Base-by-base conservation (phyloP, 2,888 invertebrate species). In the Scaeva pyrastri region DNA sequence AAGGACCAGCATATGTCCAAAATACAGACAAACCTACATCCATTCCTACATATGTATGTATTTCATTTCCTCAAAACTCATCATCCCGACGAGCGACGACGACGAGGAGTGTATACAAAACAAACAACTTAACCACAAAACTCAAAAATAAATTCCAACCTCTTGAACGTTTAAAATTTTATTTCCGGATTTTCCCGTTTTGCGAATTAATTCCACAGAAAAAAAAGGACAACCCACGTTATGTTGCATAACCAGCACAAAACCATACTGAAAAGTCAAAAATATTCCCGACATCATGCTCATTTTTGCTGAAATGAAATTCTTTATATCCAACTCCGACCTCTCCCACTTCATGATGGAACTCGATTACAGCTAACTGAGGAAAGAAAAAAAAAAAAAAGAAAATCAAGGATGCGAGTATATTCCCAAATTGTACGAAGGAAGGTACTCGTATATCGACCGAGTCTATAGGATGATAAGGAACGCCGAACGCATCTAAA, bases 251-350 rank as follows among this genome's bases (percentile, higher is more conserved):
- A 72, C 80, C 60, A 71, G 62, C 71, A n/a, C n/a, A 74, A 75
- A 76, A 85, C 84, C 75, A 81, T 31, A 31, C 84, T 76, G 71
- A 45, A 68, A 85, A 85, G 55, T 80, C 84, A 58, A 68, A 85
- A 80, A 48, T 80, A 80, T 85, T 84, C 75, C 71, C 64, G 74
- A 58, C 79, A 71, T 58, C 74, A 21, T 48, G 60, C 76, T 85
- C 36, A 68, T 68, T 68, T 81, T 70, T 81, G 85, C 62, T 76
- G 41, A 72, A 84, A 81, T 76, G 55, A 73, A 85, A 81, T 85
- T 77, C 81, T 73, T 55, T 60, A 64, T 48, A 72, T 19, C 36
- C 26, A 45, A 43, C 43, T 11, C 60, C n/a, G 11, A 16, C 50
- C 36, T 36, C 26, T 8, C 39, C 41, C 8, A 23, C 39, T 12